Base-by-base conservation (phyloP, 2,797 vertebrate species). In the Halcyon smyrnensis region DNA sequence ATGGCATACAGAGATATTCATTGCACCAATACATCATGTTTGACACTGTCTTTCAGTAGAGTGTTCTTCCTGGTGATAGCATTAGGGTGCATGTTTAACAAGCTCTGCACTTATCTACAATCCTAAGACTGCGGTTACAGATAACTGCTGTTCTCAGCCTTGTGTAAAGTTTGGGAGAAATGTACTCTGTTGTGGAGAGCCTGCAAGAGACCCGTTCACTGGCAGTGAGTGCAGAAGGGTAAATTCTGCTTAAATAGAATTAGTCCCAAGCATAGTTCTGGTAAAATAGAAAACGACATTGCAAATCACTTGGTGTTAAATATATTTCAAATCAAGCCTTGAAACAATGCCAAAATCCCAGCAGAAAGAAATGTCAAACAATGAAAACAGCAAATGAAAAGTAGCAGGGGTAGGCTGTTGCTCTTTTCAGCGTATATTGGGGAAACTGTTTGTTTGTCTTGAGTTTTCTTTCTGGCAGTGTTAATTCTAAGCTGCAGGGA, bases 361-460 rank as follows among this genome's bases (percentile, higher is more conserved):
- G 82, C 92, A 97, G 82, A 91, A 89, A 89, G 94, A 96, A 88
- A 75, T 84, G 95, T 91, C 87, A 87, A 93, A 95, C 94, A 96
- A 92, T 89, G 91, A 92, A 92, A 94, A 90, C 41, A 89, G 82
- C 87, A 89, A 95, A 91, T 86, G 89, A 90, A 71, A 87, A 94
- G 92, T 90, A 89, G 81, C 95, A 95, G 90, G 90, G 75, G 9
- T 80, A 95, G 64, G 41, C 78, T 84, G 53, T 91, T 96, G 87
- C 79, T 91, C 86, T 96, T 94, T 81, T 70, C 90, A 89, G 81
- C 69, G 11, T 92, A 43, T 95, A 75, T 71, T 93, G 94, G 93
- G 73, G 87, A 92, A 87, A 60, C 73, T 90, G 77, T 78, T 92
- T 91, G 76, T 91, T 95, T 93, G 57, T 92, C 84, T 93, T 94